Evolutionary conservation across 2,113 vertebrate species (phyloP), one percentile per base, ranked within the genome.

Genomic region (Neomonachus schauinslandi): DNA sequence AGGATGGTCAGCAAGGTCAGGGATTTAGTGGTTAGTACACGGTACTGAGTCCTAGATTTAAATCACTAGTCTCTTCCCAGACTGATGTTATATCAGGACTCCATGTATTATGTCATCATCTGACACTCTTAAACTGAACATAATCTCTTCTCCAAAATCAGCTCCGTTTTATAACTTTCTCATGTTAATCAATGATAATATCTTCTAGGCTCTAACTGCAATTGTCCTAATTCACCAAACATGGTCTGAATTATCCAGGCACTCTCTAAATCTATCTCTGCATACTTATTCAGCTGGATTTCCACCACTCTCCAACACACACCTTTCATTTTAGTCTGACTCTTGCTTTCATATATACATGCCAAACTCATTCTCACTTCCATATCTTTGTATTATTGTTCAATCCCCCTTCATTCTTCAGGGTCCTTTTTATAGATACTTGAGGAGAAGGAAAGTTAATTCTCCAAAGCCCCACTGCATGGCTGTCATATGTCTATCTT

Each of bases 121-220:
- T 94, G 81, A 39, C 55, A 71, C 22, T 93, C 71, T 88, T 65
- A 96, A 91, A 65, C n/a, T 28, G 42, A 93, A 93, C 22, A 46
- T 82, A 76, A 28, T 95, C 57, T 93, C 36, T 86, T 77, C 86
- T 93, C 53, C 18, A n/a, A 61, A 85, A 67, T 91, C 77, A 76
- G 2, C 46, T 79, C 36, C 59, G 57, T 13, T 74, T 91, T 67
- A 83, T 65, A 95, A 49, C 28, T 93, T 93, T 51, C 69, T 94
- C 22, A 4, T 94, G 21, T 16, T 69, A 61, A 83, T 55, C 26
- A 6, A 4, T 49, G 77, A 87, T 49, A 49, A 53, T n/a, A 72
- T 65, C 63, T n/a, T 74, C 39, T 5, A 1, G n/a, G n/a, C 42
- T 97, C 57, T 76, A 39, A n/a, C 22, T 55, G 33, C 2, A 87